Conservation (phyloP, 2,113 vertebrate species). For the Dicerorhinus sumatrensis region DNA sequence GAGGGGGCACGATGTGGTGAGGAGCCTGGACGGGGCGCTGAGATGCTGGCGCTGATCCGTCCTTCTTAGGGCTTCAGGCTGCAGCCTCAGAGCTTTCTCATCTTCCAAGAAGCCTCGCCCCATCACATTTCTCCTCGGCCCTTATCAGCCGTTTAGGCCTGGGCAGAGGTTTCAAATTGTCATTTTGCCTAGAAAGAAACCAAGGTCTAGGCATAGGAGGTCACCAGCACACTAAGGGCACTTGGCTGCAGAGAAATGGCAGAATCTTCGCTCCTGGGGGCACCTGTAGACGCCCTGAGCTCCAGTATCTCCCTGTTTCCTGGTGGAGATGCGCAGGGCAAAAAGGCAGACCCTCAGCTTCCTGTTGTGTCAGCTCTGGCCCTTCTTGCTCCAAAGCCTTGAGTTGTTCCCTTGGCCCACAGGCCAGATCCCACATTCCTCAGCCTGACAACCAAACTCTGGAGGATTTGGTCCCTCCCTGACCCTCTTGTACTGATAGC, state of each 20-base stretch:
- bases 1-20: background rate
- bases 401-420: background rate
- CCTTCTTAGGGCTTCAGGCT: background rate
- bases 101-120: background rate
- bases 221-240: background rate
- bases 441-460: background rate
- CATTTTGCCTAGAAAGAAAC: background rate
- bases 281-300: background rate
- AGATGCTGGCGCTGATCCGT: background rate
- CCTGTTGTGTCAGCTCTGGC: background rate
- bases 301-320: background rate
- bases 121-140: background rate
- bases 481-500: background rate
- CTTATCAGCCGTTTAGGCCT: background rate
- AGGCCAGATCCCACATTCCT: background rate
- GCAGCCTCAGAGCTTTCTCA: background rate
- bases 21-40: background rate
- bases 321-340: background rate
- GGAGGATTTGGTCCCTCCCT: background rate
- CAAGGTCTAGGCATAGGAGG: background rate
- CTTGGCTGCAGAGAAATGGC: background rate
- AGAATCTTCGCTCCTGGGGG: background rate
- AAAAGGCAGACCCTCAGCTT: background rate
- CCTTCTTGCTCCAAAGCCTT: background rate
- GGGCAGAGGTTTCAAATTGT: background rate